Evolutionary conservation across 1,140 invertebrate genomes (phyloP).

Genomic region (Andrena cerasifolii): DNA sequence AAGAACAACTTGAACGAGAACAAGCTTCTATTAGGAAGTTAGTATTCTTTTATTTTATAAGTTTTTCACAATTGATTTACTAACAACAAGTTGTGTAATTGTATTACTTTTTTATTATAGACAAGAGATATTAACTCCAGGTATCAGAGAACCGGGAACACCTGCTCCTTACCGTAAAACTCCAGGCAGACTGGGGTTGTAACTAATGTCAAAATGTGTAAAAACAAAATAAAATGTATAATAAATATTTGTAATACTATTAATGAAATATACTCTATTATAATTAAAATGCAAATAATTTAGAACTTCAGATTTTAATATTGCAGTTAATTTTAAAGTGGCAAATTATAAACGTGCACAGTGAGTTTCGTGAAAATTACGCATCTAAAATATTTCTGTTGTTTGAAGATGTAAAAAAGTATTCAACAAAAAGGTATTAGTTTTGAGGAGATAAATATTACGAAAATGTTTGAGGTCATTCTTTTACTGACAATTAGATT

Average conservation of each 20-base stretch:
- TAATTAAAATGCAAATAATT: neutral
- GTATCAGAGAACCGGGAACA: conserved; percentile 84
- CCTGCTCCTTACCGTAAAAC: conserved; percentile 83
- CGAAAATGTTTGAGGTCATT: too few relatives aligned
- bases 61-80: neutral
- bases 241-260: neutral
- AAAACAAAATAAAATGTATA: conserved; percentile 1
- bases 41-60: conserved; percentile 23
- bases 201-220: conserved; percentile 50
- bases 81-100: neutral
- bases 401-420: too few relatives aligned
- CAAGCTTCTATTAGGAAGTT: conserved; percentile 86
- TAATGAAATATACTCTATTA: neutral
- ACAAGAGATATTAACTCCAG: conserved; percentile 85
- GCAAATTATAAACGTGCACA: too few relatives aligned
- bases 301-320: neutral
- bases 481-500: too few relatives aligned
- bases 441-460: too few relatives aligned
- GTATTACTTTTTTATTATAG: conserved; percentile 74
- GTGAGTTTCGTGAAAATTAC: too few relatives aligned
- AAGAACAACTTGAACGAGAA: conserved; percentile 87
- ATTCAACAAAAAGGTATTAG: too few relatives aligned
- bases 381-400: too few relatives aligned
- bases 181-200: conserved; percentile 83
- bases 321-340: neutral